phyloP scores from a whole-genome alignment of 2,888 invertebrate species.

The Merodon equestris region DNA sequence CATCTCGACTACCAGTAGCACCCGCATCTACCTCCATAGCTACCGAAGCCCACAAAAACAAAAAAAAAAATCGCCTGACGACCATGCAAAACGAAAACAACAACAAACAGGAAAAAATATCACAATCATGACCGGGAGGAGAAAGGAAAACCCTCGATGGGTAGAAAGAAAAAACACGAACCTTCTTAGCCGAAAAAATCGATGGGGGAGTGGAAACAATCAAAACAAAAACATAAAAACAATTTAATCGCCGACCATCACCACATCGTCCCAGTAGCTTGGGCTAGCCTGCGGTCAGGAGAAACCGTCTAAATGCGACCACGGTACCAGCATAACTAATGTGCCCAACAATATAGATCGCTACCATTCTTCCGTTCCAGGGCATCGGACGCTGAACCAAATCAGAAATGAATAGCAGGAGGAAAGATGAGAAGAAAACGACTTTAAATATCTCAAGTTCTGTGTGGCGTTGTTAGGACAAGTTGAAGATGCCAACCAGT shows the following conservation, averaged over 20 bases:
- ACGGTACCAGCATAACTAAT: slow-evolving; percentile 8
- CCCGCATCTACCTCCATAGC: slow-evolving; percentile 27
- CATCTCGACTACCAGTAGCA: slow-evolving; percentile 20
- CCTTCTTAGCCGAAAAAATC: slow-evolving; percentile 16
- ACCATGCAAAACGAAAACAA: slow-evolving; percentile 40
- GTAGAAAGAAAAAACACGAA: slow-evolving; percentile 9
- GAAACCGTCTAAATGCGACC: background rate
- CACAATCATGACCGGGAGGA: slow-evolving; percentile 25
- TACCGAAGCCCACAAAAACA: slow-evolving; percentile 25
- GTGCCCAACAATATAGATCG: slow-evolving; percentile 49
- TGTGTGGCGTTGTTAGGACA: slow-evolving; percentile 34
- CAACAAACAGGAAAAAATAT: slow-evolving; percentile 23
- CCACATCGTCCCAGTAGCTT: slow-evolving; percentile 8
- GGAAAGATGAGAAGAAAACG: slow-evolving; percentile 6
- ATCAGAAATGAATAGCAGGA: too few species aligned
- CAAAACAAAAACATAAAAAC: slow-evolving; percentile 43
- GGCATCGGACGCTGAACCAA: background rate
- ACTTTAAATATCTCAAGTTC: slow-evolving; percentile 41
- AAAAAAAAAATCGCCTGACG: slow-evolving; percentile 10
- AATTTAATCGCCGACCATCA: slow-evolving; percentile 49
- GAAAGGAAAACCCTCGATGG: slow-evolving; percentile 12
- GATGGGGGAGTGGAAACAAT: too few species aligned
- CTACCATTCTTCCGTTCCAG: slow-evolving; percentile 24
- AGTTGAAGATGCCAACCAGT: slow-evolving; percentile 25
- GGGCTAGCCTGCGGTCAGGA: background rate